phyloP scores from a whole-genome alignment of 2,888 invertebrate species.

The Metellina segmentata region DNA sequence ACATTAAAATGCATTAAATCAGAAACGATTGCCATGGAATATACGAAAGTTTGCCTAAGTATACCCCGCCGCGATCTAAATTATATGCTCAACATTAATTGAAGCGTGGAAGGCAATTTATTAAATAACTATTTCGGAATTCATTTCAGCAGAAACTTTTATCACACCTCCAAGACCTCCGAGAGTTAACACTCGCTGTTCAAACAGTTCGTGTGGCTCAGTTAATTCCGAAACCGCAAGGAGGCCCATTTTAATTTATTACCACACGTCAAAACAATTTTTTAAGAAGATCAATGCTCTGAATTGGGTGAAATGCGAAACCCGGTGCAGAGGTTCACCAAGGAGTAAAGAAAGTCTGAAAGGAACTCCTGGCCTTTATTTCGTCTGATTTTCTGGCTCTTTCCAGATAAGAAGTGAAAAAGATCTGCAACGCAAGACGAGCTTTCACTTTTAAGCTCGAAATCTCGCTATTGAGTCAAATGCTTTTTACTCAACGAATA shows the following conservation, averaged over 20 bases:
- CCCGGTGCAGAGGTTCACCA: not conserved
- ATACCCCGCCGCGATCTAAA: not conserved
- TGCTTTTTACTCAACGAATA: too few relatives aligned
- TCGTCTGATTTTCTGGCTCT: too few relatives aligned
- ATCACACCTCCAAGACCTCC: not conserved
- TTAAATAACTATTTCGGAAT: slow-evolving; percentile 11
- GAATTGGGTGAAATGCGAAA: not conserved
- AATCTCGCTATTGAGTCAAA: too few relatives aligned
- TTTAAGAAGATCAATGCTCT: not conserved
- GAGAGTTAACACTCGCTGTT: not conserved
- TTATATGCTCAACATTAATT: slow-evolving; percentile 4
- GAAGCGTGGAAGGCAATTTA: slow-evolving; percentile 8
- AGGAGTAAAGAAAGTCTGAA: not conserved
- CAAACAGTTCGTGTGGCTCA: slow-evolving; percentile 1
- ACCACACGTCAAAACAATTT: not conserved
- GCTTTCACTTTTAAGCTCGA: too few relatives aligned
- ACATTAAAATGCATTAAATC: too few relatives aligned
- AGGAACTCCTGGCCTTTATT: too few relatives aligned
- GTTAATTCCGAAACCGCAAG: not conserved
- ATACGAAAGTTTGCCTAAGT: too few relatives aligned
- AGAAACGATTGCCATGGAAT: too few relatives aligned
- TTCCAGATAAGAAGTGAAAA: too few relatives aligned
- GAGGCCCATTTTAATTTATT: not conserved
- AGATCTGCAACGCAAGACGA: too few relatives aligned
- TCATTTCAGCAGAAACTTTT: not conserved